Evolutionary conservation across 1,140 invertebrate genomes (phyloP), one percentile per base, ranked within the genome.

Genomic region (Campoletis sonorensis): DNA sequence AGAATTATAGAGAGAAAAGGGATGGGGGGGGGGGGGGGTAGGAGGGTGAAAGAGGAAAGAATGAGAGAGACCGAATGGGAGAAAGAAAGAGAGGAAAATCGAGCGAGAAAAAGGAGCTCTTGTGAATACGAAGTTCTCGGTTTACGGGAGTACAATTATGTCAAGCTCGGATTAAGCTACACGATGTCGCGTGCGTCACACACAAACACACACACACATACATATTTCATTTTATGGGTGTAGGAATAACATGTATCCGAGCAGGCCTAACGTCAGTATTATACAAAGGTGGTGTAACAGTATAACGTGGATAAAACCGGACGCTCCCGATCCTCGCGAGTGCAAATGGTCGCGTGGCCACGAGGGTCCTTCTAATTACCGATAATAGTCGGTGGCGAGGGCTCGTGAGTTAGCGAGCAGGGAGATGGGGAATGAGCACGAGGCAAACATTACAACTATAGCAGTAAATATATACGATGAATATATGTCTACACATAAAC

Each of bases 291-390:
- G 40, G 37, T 73, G 71, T 73, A 75, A 75, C 72, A 30, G 45
- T 75, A 75, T 75, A 75, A 49, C 23, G 23, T 75, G 40, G 54
- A 77, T 64, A 77, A 77, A 77, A 64, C 75, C 75, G 75, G 75
- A 77, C 75, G 75, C 51, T 77, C 15, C 75, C 54, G 75, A 77
- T 77, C 51, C 23, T 77, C 27, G 40, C 1, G 16, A 77, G 75
- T 51, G 80, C 85, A 86, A 86, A 87, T 86, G 89, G 90, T 91
- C 90, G 88, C 90, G 91, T 92, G 90, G 87, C 90, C 83, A 89
- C 83, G 88, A 89, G 88, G 85, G 90, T 87, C 87, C 88, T 89
- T 91, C 90, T 91, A 91, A 91, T 92, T 91, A 92, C 85, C 88
- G 91, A 89, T 92, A 91, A 91, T 89, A 91, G 89, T 87, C 81